These are phyloP conservation scores for Serrognathus titanus DNA, from an alignment of 2,888 invertebrate species.

Conservation along the genomic window DNA sequence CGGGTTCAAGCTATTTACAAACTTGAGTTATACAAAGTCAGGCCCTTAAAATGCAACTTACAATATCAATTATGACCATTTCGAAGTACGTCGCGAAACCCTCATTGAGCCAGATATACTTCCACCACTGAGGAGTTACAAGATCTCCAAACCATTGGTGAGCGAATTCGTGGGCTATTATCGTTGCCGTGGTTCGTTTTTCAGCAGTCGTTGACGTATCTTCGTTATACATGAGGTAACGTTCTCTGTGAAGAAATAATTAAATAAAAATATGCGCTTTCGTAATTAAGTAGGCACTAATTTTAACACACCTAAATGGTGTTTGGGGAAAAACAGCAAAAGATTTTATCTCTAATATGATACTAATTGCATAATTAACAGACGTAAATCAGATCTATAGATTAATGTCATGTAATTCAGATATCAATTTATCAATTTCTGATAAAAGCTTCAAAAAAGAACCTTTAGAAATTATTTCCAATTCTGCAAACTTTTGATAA, in stretches of 20 bases:
- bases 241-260: slow-evolving; percentile 7
- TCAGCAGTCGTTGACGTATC: slow-evolving; percentile 15
- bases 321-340: too few relatives aligned
- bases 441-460: too few relatives aligned
- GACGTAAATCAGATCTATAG: too few relatives aligned
- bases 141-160: slow-evolving; percentile 55
- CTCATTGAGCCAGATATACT: slow-evolving; percentile 49
- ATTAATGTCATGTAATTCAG: too few relatives aligned
- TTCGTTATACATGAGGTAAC: slow-evolving; percentile 11
- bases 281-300: not conserved
- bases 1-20: slow-evolving; percentile 36
- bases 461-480: too few relatives aligned
- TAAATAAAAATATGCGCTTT: not conserved
- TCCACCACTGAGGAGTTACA: slow-evolving; percentile 47
- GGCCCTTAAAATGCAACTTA: slow-evolving; percentile 1
- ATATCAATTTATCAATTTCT: too few relatives aligned
- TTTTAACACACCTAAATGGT: too few relatives aligned
- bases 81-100: slow-evolving; percentile 57
- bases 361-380: too few relatives aligned
- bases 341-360: too few relatives aligned
- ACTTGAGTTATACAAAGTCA: not conserved
- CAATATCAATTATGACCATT: slow-evolving; percentile 41
- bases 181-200: slow-evolving; percentile 32
- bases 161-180: slow-evolving; percentile 55
- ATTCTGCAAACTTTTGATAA: too few relatives aligned